phyloP scores from a whole-genome alignment of 2,113 vertebrate genomes.

The Neolamprologus toae region DNA sequence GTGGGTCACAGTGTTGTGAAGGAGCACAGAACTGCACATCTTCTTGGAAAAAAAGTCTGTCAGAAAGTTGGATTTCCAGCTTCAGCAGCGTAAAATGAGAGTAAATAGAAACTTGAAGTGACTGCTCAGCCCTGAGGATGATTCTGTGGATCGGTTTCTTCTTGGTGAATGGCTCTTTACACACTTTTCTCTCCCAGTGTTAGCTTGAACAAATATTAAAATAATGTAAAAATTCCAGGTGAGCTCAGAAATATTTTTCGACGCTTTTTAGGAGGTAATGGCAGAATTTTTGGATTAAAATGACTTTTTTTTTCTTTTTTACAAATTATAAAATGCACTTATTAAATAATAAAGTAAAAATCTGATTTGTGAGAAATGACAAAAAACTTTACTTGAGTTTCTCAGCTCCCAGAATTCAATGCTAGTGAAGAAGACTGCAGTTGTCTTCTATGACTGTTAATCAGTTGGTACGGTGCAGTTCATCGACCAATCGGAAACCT shows the following conservation, averaged over 20 bases:
- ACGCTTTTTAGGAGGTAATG: background rate
- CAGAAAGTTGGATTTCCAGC: background rate
- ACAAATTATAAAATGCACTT: background rate
- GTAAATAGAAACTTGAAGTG: background rate
- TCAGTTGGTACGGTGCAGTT: background rate
- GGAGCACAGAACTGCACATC: constrained; percentile 15
- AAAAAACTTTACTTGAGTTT: background rate
- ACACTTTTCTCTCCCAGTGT: background rate
- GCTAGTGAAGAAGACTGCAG: background rate
- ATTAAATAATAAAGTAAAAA: background rate
- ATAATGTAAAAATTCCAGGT: background rate
- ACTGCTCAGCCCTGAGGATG: background rate
- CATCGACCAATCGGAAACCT: background rate
- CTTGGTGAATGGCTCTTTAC: background rate
- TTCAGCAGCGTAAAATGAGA: background rate
- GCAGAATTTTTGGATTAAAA: background rate
- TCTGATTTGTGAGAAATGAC: background rate
- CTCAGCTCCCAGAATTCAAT: background rate
- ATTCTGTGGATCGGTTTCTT: background rate
- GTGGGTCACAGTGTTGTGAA: constrained; percentile 62
- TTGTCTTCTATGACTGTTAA: background rate
- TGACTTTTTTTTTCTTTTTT: background rate
- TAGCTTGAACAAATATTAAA: background rate
- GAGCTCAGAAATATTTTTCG: background rate
- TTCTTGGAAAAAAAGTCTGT: constrained; percentile 38